Evolutionary conservation across 2,797 vertebrate species (phyloP), one percentile per base, ranked within the genome.

Genomic region (Sebastes iracundus): DNA sequence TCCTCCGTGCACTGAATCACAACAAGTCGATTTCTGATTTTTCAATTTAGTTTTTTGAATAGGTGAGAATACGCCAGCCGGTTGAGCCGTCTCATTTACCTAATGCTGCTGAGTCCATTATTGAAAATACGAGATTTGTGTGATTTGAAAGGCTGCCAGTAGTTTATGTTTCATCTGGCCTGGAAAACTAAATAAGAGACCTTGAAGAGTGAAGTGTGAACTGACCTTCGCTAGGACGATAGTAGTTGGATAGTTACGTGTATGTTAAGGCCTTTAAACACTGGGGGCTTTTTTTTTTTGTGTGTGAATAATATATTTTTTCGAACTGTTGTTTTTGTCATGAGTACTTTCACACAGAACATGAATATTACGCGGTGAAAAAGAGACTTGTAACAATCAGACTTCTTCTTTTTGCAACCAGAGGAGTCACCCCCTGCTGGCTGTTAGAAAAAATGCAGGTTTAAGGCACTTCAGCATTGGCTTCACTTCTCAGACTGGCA

Each of bases 151-250:
- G 6, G 61, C 52, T 42, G 74, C 69, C 49, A n/a, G 74, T 5
- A 32, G 20, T 85, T 90, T 68, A 62, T 49, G 75, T 64, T 77
- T 65, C 72, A 52, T 30, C 42, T 32, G 68, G 58, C 60, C 49
- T 27, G 33, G 68, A 74, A 35, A 79, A 67, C n/a, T 4, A 20
- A 61, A 82, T 20, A 53, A 74, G 80, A 79, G 67, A 79, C 63
- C 63, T 25, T 32, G 58, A 25, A 79, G 58, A 16, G 7, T 12
- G n/a, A 30, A 72, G 33, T 22, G 32, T 7, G 25, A 53, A 65
- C 9, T 49, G 42, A 80, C 52, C 74, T 78, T 42, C 66, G 58
- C 20, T n/a, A 10, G 59, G 11, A 56, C 4, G 33, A 71, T 6
- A 32, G 23, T 1, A 12, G 52, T 9, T 2, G 9, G 0, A 72